phyloP scores from a whole-genome alignment of 2,113 vertebrate genomes.

The Hippocampus zosterae region DNA sequence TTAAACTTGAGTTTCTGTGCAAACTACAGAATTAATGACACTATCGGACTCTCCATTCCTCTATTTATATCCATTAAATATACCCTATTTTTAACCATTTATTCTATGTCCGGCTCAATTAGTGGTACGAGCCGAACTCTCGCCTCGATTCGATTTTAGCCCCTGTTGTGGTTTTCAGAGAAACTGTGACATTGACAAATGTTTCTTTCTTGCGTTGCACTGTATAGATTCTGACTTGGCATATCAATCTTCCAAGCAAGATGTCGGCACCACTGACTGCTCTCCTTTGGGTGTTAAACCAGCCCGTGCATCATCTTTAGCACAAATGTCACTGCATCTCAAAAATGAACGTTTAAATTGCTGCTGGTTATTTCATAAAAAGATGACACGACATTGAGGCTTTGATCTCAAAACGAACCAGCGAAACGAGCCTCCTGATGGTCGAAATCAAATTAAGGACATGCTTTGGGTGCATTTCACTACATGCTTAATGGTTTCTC shows the following conservation, averaged over 20 bases:
- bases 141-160: slow-evolving; percentile 17
- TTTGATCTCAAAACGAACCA: neutral
- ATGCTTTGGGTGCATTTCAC: neutral
- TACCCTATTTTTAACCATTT: neutral
- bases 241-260: neutral
- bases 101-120: slow-evolving; percentile 1
- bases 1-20: neutral
- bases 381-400: neutral
- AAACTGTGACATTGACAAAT: slow-evolving; percentile 31
- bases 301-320: neutral
- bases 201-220: slow-evolving; percentile 17
- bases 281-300: neutral
- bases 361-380: neutral
- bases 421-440: too few relatives aligned
- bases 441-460: too few relatives aligned
- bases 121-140: neutral
- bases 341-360: neutral
- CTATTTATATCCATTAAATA: neutral
- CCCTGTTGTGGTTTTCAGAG: slow-evolving; percentile 15
- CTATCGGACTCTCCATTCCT: neutral
- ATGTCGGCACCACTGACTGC: neutral
- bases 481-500: neutral
- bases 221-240: slow-evolving; percentile 11
- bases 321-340: neutral
- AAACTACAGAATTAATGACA: neutral